phyloP scores from a whole-genome alignment of 1,140 invertebrate species.

The Heliconius eleuchia region DNA sequence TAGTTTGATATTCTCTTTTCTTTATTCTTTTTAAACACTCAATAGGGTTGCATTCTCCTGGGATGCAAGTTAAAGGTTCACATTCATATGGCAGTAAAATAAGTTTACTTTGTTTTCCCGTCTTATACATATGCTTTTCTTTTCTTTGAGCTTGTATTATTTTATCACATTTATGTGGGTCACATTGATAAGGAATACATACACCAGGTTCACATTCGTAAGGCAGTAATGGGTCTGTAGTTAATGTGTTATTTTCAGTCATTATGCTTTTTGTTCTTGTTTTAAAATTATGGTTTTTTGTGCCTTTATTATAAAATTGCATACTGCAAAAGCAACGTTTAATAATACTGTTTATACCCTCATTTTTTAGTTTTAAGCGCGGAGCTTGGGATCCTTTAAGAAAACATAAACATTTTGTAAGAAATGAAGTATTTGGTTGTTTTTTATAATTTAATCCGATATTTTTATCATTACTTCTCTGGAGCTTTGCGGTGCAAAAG shows the following conservation, averaged over 20 bases:
- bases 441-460: background rate
- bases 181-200: constrained; percentile 46
- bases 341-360: background rate
- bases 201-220: constrained; percentile 46
- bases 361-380: background rate
- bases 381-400: background rate
- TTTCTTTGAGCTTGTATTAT: constrained; percentile 6
- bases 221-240: constrained; percentile 17
- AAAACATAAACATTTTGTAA: constrained; percentile 29
- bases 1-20: constrained; percentile 16
- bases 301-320: constrained; percentile 16
- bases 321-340: constrained; percentile 1
- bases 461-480: background rate
- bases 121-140: background rate
- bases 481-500: constrained; percentile 6
- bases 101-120: constrained; percentile 6
- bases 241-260: background rate
- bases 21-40: constrained; percentile 24
- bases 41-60: constrained; percentile 45
- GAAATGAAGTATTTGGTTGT: background rate
- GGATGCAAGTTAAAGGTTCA: constrained; percentile 44
- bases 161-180: constrained; percentile 18
- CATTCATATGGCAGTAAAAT: constrained; percentile 43
- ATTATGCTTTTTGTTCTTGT: constrained; percentile 9
- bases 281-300: background rate